phyloP scores from a whole-genome alignment of 2,888 invertebrate species.

The Eristalis arbustorum region DNA sequence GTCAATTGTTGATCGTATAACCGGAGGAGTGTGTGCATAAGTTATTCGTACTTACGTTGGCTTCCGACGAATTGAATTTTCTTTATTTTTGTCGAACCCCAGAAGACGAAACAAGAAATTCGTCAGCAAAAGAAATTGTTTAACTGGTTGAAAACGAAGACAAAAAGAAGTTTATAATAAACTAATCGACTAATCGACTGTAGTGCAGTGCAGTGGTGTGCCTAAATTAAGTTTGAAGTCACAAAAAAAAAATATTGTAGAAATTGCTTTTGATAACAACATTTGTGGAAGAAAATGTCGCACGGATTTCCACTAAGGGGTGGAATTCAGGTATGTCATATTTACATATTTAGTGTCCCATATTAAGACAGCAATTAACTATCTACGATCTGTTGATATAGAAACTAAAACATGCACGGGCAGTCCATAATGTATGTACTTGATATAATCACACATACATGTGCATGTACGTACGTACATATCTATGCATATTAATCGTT shows the following conservation, averaged over 20 bases:
- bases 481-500: neutral
- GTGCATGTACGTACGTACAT: neutral
- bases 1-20: constrained; percentile 29
- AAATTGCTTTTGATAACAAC: neutral
- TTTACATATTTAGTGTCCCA: neutral
- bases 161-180: neutral
- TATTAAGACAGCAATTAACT: neutral
- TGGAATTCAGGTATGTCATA: constrained; percentile 45
- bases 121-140: neutral
- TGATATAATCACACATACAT: neutral
- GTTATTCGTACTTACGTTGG: neutral
- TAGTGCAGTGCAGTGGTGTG: constrained; percentile 18
- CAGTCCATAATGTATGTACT: neutral
- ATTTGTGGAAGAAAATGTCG: constrained; percentile 25
- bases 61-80: neutral
- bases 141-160: neutral
- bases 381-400: neutral
- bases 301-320: constrained; percentile 15
- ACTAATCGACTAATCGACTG: neutral
- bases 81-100: neutral
- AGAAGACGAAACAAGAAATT: neutral
- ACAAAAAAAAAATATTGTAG: neutral
- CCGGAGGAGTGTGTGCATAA: constrained; percentile 23
- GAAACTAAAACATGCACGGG: neutral
- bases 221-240: neutral